Evolutionary conservation across 2,797 vertebrate genomes (phyloP).

Genomic region (Lindbergichthys nudifrons): DNA sequence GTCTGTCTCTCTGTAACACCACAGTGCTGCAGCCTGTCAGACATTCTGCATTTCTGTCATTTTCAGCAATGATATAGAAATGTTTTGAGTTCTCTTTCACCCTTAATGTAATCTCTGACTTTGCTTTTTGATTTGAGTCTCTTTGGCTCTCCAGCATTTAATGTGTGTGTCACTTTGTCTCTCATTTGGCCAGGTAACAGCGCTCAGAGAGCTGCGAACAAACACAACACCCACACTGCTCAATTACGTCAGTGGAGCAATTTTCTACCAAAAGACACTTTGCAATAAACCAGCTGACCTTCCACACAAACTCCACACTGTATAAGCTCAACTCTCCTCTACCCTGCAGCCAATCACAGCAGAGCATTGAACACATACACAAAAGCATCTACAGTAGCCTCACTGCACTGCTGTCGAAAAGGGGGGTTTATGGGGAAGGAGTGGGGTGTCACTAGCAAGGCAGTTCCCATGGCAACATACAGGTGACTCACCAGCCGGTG

Average conservation of each 20-base stretch:
- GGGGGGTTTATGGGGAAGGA: not conserved
- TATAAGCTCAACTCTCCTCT: slow-evolving; percentile 29
- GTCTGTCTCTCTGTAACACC: slow-evolving; percentile 3
- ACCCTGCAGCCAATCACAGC: slow-evolving; percentile 43
- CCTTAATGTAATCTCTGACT: not conserved
- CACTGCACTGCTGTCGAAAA: slow-evolving; percentile 24
- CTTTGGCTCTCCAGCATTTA: slow-evolving; percentile 7
- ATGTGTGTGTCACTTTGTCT: slow-evolving; percentile 2
- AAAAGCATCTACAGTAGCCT: slow-evolving; percentile 38
- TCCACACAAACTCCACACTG: slow-evolving; percentile 7
- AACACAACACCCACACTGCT: slow-evolving; percentile 70
- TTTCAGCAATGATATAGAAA: slow-evolving; percentile 21
- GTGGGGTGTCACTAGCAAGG: slow-evolving; percentile 64
- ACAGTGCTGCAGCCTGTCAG: slow-evolving; percentile 3
- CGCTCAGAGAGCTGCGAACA: slow-evolving; percentile 52
- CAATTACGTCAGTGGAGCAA: slow-evolving; percentile 64
- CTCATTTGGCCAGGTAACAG: slow-evolving; percentile 63
- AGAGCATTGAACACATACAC: slow-evolving; percentile 24
- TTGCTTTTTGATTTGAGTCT: not conserved
- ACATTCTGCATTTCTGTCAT: slow-evolving; percentile 2
- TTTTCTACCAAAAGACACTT: slow-evolving; percentile 63
- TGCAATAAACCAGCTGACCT: slow-evolving; percentile 57
- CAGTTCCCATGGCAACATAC: slow-evolving; percentile 83
- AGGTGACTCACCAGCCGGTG: slow-evolving; percentile 80
- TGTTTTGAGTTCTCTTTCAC: slow-evolving; percentile 5